These are phyloP conservation scores for Leucozona laternaria DNA, from an alignment of 2,888 invertebrate genomes.

Conservation along the genomic window DNA sequence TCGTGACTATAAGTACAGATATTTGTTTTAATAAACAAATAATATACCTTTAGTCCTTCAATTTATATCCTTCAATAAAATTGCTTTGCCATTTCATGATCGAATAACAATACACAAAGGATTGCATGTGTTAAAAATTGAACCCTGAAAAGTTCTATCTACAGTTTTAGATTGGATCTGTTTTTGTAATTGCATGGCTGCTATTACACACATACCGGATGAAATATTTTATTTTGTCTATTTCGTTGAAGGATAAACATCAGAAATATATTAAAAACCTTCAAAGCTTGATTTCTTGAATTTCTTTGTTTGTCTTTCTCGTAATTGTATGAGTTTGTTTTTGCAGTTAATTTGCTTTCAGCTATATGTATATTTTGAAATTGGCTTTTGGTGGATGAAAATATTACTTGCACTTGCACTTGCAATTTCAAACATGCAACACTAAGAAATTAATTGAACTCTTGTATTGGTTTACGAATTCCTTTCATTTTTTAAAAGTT, in stretches of 20 bases:
- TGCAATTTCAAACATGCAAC: constrained; percentile 37
- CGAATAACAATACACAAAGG: constrained; percentile 32
- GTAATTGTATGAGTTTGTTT: constrained; percentile 14
- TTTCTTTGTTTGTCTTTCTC: constrained; percentile 19
- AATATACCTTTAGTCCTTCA: constrained; percentile 6
- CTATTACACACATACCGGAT: constrained; percentile 3
- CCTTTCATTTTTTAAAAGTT: constrained; percentile 19
- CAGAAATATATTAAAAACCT: constrained; percentile 21
- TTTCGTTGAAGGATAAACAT: constrained; percentile 50
- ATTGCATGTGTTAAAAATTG: constrained; percentile 44
- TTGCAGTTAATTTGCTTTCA: constrained; percentile 44
- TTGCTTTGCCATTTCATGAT: constrained; percentile 41
- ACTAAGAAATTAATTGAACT: constrained; percentile 34
- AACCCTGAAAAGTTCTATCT: constrained; percentile 54
- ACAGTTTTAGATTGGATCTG: constrained; percentile 23
- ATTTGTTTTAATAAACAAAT: background rate
- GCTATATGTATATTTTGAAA: constrained; percentile 34
- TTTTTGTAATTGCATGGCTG: constrained; percentile 4
- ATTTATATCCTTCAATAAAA: constrained; percentile 18
- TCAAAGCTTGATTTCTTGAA: constrained; percentile 36
- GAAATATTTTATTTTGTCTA: constrained; percentile 38
- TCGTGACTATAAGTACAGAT: background rate
- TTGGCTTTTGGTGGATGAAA: constrained; percentile 32
- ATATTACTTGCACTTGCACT: constrained; percentile 41
- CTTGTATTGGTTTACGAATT: constrained; percentile 12